Base-by-base conservation (phyloP, 1,140 invertebrate genomes). In the Aphaenogaster rudis region DNA sequence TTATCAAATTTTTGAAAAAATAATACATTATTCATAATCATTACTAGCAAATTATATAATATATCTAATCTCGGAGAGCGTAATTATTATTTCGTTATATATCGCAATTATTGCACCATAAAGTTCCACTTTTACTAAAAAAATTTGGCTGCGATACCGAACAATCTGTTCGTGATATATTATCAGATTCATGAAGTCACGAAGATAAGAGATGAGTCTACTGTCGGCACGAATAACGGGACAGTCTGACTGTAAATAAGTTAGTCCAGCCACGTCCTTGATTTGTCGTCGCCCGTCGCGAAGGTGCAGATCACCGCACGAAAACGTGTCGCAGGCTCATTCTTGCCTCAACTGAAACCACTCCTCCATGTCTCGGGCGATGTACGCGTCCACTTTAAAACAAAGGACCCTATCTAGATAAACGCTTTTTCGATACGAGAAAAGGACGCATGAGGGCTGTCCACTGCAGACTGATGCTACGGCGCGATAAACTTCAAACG, bases 381-480 rank as follows among this genome's bases (percentile, higher is more conserved):
- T 92, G 92, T 93, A 91, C 92, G 89, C 90, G 93, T 94, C 93
- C 94, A 94, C 94, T 94, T 92, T 94, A 93, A 95, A 95, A 95
- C 94, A 95, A 95, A 93, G 91, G 80, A 79, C 84, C 88, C 91
- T 93, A 95, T 94, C 94, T 28, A 91, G 94, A 95, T 95, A 93
- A 93, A 91, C 90, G 92, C 91, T 93, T 94, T 93, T 94, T 94
- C 93, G 93, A 94, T 94, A 94, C 88, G 91, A 88, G 80, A 81
- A 90, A 90, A 92, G 92, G 91, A 92, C 89, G 91, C 92, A 95
- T 95, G 94, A 94, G 94, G 94, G 94, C 94, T 95, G 94, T 95
- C 94, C 94, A 95, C 91, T 88, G 93, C 94, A 95, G 94, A 92
- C 94, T 94, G 94, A 95, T 95, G 92, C 89, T 90, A 93, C 91